These are phyloP conservation scores for Agrilus cyanescens DNA, from an alignment of 2,888 invertebrate species.

Conservation along the genomic window DNA sequence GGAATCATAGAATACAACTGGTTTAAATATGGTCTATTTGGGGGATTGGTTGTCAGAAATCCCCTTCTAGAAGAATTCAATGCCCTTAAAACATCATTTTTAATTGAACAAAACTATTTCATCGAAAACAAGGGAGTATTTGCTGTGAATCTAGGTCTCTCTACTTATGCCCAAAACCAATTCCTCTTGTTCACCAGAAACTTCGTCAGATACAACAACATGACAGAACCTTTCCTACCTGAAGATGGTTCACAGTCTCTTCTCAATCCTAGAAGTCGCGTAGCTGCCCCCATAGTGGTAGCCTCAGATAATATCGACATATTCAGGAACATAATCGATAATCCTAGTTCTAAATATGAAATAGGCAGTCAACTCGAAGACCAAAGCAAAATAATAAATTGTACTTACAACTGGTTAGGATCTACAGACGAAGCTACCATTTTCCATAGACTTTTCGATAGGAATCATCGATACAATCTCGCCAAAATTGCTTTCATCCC, in stretches of 20 bases:
- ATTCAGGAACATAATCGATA: constrained; percentile 82
- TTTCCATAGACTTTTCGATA: constrained; percentile 63
- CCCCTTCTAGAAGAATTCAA: constrained; percentile 70
- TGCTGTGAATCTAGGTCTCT: constrained; percentile 76
- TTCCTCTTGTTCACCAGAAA: constrained; percentile 77
- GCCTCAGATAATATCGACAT: constrained; percentile 84
- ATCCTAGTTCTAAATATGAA: constrained; percentile 84
- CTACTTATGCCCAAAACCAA: constrained; percentile 76
- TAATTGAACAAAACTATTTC: constrained; percentile 81
- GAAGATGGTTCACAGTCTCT: constrained; percentile 50
- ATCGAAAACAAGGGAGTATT: constrained; percentile 78
- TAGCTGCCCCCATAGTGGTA: constrained; percentile 85
- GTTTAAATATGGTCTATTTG: constrained; percentile 70
- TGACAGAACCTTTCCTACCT: constrained; percentile 72
- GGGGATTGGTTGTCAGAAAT: constrained; percentile 77
- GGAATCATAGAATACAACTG: constrained; percentile 79
- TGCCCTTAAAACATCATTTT: constrained; percentile 54
- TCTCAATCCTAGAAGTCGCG: constrained; percentile 79
- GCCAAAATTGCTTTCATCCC: constrained; percentile 88
- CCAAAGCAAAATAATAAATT: constrained; percentile 87
- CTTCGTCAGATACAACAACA: constrained; percentile 72
- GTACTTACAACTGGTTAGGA: constrained; percentile 90
- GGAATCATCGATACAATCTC: constrained; percentile 88
- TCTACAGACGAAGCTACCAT: constrained; percentile 60
- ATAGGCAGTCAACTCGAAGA: constrained; percentile 91